These are phyloP conservation scores for Flexamia atlantica DNA, from an alignment of 2,888 invertebrate genomes.

Conservation along the genomic window DNA sequence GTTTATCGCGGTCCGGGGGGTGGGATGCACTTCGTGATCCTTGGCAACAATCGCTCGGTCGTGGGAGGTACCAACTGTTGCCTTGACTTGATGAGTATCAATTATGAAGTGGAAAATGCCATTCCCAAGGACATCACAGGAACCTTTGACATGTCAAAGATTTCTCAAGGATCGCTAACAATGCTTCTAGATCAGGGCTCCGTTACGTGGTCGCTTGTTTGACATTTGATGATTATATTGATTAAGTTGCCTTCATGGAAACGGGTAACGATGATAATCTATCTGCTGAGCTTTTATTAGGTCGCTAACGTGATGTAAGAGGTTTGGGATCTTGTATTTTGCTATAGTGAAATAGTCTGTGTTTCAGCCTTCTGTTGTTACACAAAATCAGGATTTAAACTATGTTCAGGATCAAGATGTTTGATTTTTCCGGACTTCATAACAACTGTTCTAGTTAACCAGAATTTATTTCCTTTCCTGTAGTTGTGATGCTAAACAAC, in stretches of 20 bases:
- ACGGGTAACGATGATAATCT: no score
- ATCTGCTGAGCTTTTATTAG: no score
- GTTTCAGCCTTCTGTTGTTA: no score
- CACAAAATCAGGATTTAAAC: no score
- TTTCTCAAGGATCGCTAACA: slow-evolving; percentile 7
- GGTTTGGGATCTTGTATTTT: no score
- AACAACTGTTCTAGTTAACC: no score
- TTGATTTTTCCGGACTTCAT: no score
- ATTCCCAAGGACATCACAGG: slow-evolving; percentile 8
- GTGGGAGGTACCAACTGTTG: slow-evolving; percentile 20
- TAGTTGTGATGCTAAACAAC: no score
- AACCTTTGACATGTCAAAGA: slow-evolving; percentile 32
- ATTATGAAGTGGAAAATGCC: slow-evolving; percentile 17
- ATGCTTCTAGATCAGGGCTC: slow-evolving; percentile 6
- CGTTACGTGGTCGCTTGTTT: slow-evolving; percentile 6
- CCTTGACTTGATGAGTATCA: slow-evolving; percentile 17
- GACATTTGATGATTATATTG: neutral
- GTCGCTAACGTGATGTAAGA: no score
- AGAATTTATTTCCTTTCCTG: no score
- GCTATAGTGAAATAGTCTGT: no score
- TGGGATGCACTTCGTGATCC: neutral
- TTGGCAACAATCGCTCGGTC: neutral
- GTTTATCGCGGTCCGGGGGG: neutral
- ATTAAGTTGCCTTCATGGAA: neutral
- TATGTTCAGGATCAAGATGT: no score